Base-by-base conservation (phyloP, 2,113 vertebrate genomes). In the Myxocyprinus asiaticus region DNA sequence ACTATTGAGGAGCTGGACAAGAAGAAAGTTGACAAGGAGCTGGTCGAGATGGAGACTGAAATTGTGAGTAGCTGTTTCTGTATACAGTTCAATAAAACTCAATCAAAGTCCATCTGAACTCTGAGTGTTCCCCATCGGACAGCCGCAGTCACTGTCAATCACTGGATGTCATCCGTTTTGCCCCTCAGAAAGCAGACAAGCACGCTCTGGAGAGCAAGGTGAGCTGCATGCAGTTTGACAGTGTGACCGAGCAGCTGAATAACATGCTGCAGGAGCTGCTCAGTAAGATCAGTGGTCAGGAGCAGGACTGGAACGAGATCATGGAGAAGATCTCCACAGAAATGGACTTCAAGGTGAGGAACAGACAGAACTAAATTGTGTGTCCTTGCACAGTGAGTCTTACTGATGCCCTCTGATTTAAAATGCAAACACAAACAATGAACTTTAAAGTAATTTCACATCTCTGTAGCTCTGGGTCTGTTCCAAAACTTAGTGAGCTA, bases 331-430 rank as follows among this genome's bases (percentile, higher is more conserved):
- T 97, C 59, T 87, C 89, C 7, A 17, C 76, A 0, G 91, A 93
- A 78, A 94, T 97, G 94, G 92, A 92, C 62, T 84, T 69, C 77
- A 98, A 97, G 94, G 96, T 97, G 72, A 67, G 72, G 12, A 1
- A 56, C n/a, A n/a, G n/a, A 56, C 53, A n/a, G 53, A 56, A n/a
- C n/a, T n/a, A n/a, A n/a, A n/a, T n/a, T n/a, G n/a, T n/a, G n/a
- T n/a, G n/a, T n/a, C n/a, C n/a, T n/a, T n/a, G n/a, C n/a, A n/a
- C n/a, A n/a, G n/a, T n/a, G n/a, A n/a, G n/a, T n/a, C n/a, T n/a
- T n/a, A n/a, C n/a, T n/a, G n/a, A n/a, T n/a, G n/a, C n/a, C n/a
- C n/a, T n/a, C n/a, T n/a, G n/a, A n/a, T n/a, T n/a, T n/a, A n/a
- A n/a, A n/a, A n/a, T n/a, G n/a, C n/a, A n/a, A n/a, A n/a, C n/a